Conservation (phyloP, 2,797 vertebrate species). For the Pseudotriccus pelzelni region DNA sequence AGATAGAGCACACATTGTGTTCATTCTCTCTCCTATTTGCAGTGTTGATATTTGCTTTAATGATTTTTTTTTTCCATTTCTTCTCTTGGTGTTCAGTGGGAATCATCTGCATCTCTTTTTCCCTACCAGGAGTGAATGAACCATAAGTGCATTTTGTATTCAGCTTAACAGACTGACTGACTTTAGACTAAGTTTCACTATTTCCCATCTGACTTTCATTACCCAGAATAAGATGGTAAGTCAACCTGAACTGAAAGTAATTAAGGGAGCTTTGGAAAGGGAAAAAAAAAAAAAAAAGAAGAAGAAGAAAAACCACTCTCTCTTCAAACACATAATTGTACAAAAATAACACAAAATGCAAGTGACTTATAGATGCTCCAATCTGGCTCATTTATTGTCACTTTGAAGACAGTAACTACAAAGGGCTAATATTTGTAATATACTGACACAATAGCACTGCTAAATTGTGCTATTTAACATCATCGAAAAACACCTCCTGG, state of each 20-base stretch:
- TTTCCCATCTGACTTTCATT: conserved; percentile 66
- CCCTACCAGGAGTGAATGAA: conserved; percentile 18
- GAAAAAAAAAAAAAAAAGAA: background rate
- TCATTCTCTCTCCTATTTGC: background rate
- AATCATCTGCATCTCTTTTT: conserved; percentile 17
- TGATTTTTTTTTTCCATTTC: conserved; percentile 28
- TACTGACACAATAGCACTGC: background rate
- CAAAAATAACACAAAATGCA: conserved; percentile 53
- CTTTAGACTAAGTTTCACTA: conserved; percentile 50
- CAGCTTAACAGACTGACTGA: conserved; percentile 15
- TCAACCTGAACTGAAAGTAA: conserved; percentile 69
- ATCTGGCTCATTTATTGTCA: background rate
- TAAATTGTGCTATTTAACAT: background rate
- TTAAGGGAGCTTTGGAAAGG: conserved; percentile 35
- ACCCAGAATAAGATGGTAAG: conserved; percentile 53
- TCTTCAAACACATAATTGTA: conserved; percentile 15
- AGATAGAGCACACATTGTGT: background rate
- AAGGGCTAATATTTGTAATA: conserved; percentile 35
- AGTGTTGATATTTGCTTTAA: conserved; percentile 33
- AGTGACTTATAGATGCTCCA: background rate
- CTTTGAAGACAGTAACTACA: conserved; percentile 27
- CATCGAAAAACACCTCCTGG: conserved; percentile 5
- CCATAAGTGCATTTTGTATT: conserved; percentile 23
- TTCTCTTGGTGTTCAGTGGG: background rate
- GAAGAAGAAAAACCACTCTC: background rate